phyloP scores from a whole-genome alignment of 2,797 vertebrate genomes.

The Spondyliosoma cantharus region DNA sequence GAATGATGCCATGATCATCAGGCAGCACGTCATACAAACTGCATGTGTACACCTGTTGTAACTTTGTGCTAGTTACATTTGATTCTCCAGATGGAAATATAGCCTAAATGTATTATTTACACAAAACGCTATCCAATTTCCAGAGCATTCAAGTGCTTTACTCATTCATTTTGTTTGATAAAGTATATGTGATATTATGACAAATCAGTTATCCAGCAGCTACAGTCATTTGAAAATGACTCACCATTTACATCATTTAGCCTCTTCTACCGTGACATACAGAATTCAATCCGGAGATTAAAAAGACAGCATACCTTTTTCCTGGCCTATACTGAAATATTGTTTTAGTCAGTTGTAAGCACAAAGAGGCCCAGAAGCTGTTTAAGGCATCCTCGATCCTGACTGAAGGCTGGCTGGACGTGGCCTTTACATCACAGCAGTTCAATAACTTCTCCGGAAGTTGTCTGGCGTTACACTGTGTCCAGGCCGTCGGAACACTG shows the following conservation, averaged over 20 bases:
- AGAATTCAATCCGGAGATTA: neutral
- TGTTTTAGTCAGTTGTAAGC: neutral
- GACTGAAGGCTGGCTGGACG: neutral
- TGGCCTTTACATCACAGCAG: neutral
- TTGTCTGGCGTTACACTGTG: neutral
- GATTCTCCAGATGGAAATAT: neutral
- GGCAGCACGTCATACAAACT: conserved; percentile 7
- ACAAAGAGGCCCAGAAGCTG: neutral
- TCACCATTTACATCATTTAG: neutral
- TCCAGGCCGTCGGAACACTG: neutral
- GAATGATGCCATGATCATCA: neutral
- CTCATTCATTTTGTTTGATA: neutral
- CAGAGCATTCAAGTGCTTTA: neutral
- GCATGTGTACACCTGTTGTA: neutral
- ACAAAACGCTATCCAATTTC: neutral
- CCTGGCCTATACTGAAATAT: too few species aligned
- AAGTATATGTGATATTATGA: neutral
- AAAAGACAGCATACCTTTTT: neutral
- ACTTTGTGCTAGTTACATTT: neutral
- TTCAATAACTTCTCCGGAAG: neutral
- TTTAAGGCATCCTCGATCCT: neutral
- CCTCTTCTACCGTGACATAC: neutral
- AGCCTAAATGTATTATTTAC: neutral
- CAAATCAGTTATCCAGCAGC: too few species aligned
- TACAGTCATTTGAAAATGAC: neutral